Evolutionary conservation across 2,113 vertebrate species (phyloP), one percentile per base, ranked within the genome.

Genomic region (Nibea coibor): DNA sequence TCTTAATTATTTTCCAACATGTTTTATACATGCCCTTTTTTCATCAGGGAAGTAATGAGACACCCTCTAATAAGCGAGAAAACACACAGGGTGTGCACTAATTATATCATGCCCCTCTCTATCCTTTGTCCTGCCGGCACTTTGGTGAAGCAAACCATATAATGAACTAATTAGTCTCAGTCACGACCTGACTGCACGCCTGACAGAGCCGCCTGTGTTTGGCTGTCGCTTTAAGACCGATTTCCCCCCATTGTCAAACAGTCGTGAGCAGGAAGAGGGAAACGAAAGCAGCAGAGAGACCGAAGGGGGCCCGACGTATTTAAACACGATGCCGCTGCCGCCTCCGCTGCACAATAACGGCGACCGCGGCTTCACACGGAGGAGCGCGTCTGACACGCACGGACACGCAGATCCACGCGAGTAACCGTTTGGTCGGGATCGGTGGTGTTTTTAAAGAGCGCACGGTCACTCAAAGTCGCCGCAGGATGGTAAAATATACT

Each of bases 241-340:
- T 98, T 99, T 98, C 98, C 98, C 97, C 96, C 96, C 94, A 98
- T 98, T 98, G 97, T 98, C 96, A 96, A 96, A 95, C 93, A 96
- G 96, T 96, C 96, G 97, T 96, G 97, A 97, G 96, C 97, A 99
- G 97, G 98, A 98, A 99, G 97, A 96, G 96, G 96, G 96, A 98
- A 97, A 97, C 96, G 96, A 97, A 96, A 97, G 95, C 96, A 92
- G 35, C 35, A 39, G 35, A 39, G 94, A 95, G 94, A 88, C 89
- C 84, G 88, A 87, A 22, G 93, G 93, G 50, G 62, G 96, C 93
- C 92, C 73, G 94, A 94, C 92, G 95, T 93, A 93, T 93, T 94
- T 94, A 93, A 93, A 89, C 88, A 87, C 90, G 87, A 75, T 92
- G 89, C 87, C 72, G 77, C 80, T 9, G 89, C 79, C 5, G 89